Percentiles rank a stretch among this genome's conserved stretches.
Evolutionary conservation across 2,113 vertebrate species (phyloP).

Genomic region (Dicentrarchus labrax): DNA sequence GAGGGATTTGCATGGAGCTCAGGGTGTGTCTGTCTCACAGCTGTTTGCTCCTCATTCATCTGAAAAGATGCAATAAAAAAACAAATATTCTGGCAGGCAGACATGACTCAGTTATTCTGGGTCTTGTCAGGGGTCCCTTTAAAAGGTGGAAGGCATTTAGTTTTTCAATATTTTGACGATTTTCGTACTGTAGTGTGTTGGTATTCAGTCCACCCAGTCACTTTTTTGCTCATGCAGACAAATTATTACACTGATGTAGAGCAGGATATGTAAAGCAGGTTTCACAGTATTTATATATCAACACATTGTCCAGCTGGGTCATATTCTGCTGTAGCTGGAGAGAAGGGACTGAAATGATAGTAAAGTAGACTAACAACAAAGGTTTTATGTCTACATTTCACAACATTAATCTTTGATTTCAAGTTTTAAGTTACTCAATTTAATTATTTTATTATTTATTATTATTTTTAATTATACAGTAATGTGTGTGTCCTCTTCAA

Average conservation of each 20-base stretch:
- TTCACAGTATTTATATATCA: background rate
- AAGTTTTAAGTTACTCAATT: no score
- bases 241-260: background rate
- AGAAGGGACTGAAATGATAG: background rate
- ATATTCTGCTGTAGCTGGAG: background rate
- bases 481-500: no score
- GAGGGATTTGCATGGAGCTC: background rate
- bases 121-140: background rate
- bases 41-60: background rate
- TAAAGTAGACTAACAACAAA: background rate
- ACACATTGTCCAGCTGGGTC: background rate
- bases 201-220: background rate
- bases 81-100: background rate
- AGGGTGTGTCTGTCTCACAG: constrained; percentile 9
- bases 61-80: background rate
- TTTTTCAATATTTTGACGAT: background rate
- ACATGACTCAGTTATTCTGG: background rate
- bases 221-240: background rate
- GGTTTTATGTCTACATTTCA: background rate
- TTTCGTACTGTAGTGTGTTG: background rate
- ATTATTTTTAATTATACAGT: no score
- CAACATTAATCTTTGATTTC: background rate
- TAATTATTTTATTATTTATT: no score
- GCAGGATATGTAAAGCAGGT: background rate
- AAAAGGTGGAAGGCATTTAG: background rate